A percentile compares a stretch with the other conserved stretches of the same genome.
Conservation (phyloP, 2,113 vertebrate genomes). For the Emydocephalus ijimae region DNA sequence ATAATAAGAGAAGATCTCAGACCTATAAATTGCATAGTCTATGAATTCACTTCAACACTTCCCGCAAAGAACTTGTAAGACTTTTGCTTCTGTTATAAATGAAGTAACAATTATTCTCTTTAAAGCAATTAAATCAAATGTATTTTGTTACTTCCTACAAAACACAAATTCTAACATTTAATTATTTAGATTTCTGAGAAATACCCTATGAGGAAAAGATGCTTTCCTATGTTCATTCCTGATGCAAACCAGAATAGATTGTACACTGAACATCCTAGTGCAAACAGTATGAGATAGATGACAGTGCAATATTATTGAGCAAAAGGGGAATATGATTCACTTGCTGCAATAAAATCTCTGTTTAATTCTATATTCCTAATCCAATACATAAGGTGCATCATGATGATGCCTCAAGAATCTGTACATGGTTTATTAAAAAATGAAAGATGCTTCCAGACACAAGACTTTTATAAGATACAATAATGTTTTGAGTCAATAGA, state of each 20-base stretch:
- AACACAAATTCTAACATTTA: neutral
- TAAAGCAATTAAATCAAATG: neutral
- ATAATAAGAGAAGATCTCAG: slow-evolving; percentile 22
- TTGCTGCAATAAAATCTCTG: neutral
- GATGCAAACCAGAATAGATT: slow-evolving; percentile 7
- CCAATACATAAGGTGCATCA: neutral
- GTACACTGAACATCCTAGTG: neutral
- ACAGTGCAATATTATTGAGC: neutral
- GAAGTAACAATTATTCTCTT: neutral
- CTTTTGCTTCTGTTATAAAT: slow-evolving; percentile 16
- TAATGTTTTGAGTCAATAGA: neutral
- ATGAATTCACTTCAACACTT: neutral
- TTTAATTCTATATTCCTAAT: neutral
- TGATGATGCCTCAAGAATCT: neutral
- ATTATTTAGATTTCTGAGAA: slow-evolving; percentile 12
- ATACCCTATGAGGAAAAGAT: neutral
- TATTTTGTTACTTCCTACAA: slow-evolving; percentile 10
- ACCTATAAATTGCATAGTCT: neutral
- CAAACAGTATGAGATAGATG: neutral
- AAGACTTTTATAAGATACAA: slow-evolving; percentile 1
- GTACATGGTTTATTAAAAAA: neutral
- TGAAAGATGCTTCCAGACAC: slow-evolving; percentile 3
- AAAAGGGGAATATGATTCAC: neutral
- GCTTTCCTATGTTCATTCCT: neutral
- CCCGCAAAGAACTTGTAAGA: neutral